Evolutionary conservation across 2,113 vertebrate genomes (phyloP).

Genomic region (Nesogale talazaci): DNA sequence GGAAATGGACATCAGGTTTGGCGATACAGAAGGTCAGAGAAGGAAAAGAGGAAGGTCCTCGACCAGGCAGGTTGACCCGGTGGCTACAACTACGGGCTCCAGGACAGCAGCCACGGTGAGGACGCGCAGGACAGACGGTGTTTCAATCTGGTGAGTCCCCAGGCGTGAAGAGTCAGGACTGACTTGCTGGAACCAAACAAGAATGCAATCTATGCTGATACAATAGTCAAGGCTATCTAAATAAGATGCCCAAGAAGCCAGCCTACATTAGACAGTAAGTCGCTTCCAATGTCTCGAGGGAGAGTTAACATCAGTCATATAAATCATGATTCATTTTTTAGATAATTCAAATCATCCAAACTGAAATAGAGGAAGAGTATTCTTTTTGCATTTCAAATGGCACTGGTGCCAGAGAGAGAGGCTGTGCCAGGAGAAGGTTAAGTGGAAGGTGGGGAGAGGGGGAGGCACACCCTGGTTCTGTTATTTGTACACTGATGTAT

Average conservation of each 20-base stretch:
- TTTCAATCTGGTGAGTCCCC: background rate
- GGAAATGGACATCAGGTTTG: background rate
- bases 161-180: background rate
- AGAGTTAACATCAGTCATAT: background rate
- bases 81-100: background rate
- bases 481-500: background rate
- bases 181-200: background rate
- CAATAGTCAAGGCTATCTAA: constrained; percentile 9
- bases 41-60: background rate
- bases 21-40: too few relatives aligned
- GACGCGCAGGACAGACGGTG: background rate
- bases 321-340: constrained; percentile 25
- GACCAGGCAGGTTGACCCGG: background rate
- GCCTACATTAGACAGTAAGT: background rate
- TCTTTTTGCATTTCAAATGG: constrained; percentile 1
- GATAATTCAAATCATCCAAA: constrained; percentile 16
- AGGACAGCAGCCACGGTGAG: background rate
- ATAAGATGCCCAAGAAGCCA: background rate
- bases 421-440: background rate
- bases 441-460: background rate
- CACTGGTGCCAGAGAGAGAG: background rate
- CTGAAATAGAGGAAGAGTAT: background rate
- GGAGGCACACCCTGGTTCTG: background rate
- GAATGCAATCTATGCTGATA: background rate
- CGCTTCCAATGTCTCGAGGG: constrained; percentile 23